Conservation (phyloP, 2,113 vertebrate genomes). For the Periophthalmodon schlosseri region DNA sequence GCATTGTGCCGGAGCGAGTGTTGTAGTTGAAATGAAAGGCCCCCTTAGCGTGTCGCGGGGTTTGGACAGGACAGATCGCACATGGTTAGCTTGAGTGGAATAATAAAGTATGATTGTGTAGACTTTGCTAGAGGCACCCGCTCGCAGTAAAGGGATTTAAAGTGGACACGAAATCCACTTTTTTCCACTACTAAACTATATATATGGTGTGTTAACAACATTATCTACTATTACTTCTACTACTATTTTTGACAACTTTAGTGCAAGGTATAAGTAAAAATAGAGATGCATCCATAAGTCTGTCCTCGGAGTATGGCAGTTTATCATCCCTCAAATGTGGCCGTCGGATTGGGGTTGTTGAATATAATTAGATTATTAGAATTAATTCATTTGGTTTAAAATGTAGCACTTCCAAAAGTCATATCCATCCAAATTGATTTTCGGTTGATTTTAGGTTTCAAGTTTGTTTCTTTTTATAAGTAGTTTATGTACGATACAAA, state of each 20-base stretch:
- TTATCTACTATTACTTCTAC: too few species aligned
- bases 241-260: too few species aligned
- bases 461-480: too few species aligned
- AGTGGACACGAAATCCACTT: not conserved
- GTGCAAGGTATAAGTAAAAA: not conserved
- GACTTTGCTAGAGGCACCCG: not conserved
- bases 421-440: too few species aligned
- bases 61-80: conserved; percentile 6
- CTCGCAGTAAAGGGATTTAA: conserved; percentile 27
- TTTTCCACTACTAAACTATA: too few species aligned
- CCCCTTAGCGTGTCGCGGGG: conserved; percentile 15
- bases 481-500: too few species aligned
- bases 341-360: not conserved
- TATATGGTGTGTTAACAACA: too few species aligned
- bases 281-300: not conserved
- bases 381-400: too few species aligned
- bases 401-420: too few species aligned
- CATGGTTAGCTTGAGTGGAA: conserved; percentile 1
- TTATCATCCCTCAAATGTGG: not conserved
- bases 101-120: conserved; percentile 6
- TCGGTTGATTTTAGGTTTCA: too few species aligned
- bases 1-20: conserved; percentile 38
- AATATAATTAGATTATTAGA: too few species aligned
- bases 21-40: conserved; percentile 28
- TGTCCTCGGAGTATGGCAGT: not conserved